Evolutionary conservation across 2,888 invertebrate species (phyloP).

Genomic region (Catonia carolina): DNA sequence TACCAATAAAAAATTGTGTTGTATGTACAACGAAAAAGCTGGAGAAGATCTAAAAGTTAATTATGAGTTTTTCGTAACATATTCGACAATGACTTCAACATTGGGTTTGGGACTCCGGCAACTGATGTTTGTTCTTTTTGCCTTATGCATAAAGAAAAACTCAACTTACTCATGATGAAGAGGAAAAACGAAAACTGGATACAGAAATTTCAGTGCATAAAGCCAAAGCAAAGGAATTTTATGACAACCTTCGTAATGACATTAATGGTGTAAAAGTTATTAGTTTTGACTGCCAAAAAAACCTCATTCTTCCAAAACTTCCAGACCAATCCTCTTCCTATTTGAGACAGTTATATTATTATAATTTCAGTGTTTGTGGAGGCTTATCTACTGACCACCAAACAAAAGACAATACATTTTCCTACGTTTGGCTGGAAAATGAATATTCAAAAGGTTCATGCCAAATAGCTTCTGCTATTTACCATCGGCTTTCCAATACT

Average conservation of each 20-base stretch:
- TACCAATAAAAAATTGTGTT: too few species aligned
- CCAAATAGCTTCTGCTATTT: constrained; percentile 37
- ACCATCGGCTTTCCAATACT: constrained; percentile 11
- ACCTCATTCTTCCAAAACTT: constrained; percentile 35
- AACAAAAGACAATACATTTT: constrained; percentile 32
- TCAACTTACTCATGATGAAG: constrained; percentile 2
- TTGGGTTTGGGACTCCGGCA: neutral
- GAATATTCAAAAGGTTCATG: constrained; percentile 36
- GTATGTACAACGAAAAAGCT: too few species aligned
- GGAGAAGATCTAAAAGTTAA: too few species aligned
- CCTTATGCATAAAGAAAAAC: neutral
- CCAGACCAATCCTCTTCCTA: constrained; percentile 40
- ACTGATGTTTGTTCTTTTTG: constrained; percentile 7
- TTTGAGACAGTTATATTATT: constrained; percentile 38
- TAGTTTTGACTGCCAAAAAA: constrained; percentile 38
- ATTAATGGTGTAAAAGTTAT: constrained; percentile 20
- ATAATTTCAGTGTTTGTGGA: constrained; percentile 38
- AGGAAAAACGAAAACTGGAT: constrained; percentile 4
- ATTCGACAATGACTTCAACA: constrained; percentile 7
- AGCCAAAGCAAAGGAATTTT: constrained; percentile 6
- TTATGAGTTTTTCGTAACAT: neutral
- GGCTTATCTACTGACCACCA: constrained; percentile 35
- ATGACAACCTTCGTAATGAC: neutral
- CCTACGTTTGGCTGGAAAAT: constrained; percentile 38
- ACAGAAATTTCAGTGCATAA: constrained; percentile 2